phyloP scores from a whole-genome alignment of 2,888 invertebrate genomes.

The Latrodectus hesperus region DNA sequence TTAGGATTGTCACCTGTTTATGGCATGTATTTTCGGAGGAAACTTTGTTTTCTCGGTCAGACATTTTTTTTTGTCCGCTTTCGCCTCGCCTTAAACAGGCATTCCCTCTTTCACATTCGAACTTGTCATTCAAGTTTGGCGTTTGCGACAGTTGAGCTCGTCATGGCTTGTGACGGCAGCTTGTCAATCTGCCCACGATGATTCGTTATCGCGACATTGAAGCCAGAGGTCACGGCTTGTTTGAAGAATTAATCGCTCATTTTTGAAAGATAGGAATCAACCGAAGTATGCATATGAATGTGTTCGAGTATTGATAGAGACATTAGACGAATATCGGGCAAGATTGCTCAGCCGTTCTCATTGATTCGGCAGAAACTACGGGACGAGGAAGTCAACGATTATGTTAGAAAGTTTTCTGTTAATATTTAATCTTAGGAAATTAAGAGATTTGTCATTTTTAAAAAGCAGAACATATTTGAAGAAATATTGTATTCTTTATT shows the following conservation, averaged over 20 bases:
- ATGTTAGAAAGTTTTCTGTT: no score
- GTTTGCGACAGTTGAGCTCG: conserved; percentile 34
- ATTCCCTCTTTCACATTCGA: conserved; percentile 25
- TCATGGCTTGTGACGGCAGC: conserved; percentile 33
- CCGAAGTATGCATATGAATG: background rate
- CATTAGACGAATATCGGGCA: no score
- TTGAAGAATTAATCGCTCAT: background rate
- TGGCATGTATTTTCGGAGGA: conserved; percentile 37
- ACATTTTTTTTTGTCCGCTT: background rate
- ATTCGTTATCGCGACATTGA: background rate
- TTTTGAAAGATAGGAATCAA: background rate
- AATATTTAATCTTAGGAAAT: no score
- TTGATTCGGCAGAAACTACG: no score
- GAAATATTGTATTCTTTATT: no score
- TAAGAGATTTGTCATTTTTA: no score
- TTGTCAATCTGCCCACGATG: conserved; percentile 35
- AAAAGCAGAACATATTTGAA: no score
- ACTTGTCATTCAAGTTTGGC: conserved; percentile 67
- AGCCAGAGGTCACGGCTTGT: conserved; percentile 2
- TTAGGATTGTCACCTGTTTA: conserved; percentile 66
- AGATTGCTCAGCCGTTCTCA: no score
- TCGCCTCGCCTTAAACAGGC: conserved; percentile 63
- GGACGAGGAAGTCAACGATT: no score
- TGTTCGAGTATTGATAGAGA: no score
- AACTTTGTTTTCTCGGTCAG: conserved; percentile 52